Evolutionary conservation across 2,888 invertebrate genomes (phyloP).

Genomic region (Dicyrtoma fusca): DNA sequence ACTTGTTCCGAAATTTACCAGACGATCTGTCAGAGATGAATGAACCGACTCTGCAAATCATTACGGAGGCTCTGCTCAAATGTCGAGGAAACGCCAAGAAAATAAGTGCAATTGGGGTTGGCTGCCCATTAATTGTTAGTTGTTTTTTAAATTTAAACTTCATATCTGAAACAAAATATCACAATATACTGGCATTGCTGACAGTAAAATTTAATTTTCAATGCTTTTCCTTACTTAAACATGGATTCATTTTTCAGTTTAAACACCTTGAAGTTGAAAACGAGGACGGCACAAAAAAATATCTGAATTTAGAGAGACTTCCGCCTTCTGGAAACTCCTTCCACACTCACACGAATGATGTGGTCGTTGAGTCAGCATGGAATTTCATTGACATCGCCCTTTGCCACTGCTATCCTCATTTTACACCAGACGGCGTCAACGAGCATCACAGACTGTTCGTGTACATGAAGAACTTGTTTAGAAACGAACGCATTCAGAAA

Average conservation of each 20-base stretch:
- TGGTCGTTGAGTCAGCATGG: constrained; percentile 23
- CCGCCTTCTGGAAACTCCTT: constrained; percentile 5
- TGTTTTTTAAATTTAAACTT: background rate
- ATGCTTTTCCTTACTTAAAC: no score
- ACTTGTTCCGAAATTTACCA: constrained; percentile 13
- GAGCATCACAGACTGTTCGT: constrained; percentile 13
- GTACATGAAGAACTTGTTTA: constrained; percentile 26
- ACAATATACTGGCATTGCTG: background rate
- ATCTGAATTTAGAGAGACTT: constrained; percentile 3
- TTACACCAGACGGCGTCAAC: constrained; percentile 8
- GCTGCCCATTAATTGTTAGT: constrained; percentile 16
- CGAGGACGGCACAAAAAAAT: background rate
- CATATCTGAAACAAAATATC: background rate
- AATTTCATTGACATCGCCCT: constrained; percentile 19
- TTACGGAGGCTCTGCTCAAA: background rate
- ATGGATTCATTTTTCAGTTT: constrained; percentile 15
- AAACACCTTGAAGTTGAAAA: background rate
- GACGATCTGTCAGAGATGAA: background rate
- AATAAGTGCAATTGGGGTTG: background rate
- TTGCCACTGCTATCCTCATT: background rate
- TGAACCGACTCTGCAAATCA: background rate
- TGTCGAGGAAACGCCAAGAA: background rate
- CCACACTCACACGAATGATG: constrained; percentile 4
- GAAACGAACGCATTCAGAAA: constrained; percentile 8
- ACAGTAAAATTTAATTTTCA: constrained; percentile 2